Evolutionary conservation across 2,113 vertebrate species (phyloP).

Genomic region (Cyprinodon variegatus): DNA sequence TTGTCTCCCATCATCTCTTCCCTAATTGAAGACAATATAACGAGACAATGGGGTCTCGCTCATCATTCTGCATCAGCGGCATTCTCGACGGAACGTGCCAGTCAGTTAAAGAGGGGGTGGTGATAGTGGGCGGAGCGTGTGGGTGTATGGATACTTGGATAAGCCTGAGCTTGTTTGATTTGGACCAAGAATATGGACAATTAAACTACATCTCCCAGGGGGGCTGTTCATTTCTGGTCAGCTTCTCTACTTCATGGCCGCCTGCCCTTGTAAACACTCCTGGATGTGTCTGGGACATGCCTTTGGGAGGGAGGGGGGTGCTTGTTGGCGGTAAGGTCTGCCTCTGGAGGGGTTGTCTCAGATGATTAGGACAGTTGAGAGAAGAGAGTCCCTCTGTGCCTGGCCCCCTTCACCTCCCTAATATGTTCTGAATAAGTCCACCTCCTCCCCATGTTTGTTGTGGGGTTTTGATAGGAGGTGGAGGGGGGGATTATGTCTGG

Average conservation of each 20-base stretch:
- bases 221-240: conserved; percentile 74
- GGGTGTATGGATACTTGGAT: conserved; percentile 47
- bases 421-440: conserved; percentile 77
- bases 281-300: conserved; percentile 75
- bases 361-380: conserved; percentile 71
- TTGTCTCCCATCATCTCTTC: conserved; percentile 75
- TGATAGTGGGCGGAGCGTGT: conserved; percentile 8
- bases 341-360: conserved; percentile 66
- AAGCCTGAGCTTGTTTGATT: conserved; percentile 72
- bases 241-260: conserved; percentile 60
- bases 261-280: conserved; percentile 63
- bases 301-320: conserved; percentile 23
- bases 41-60: conserved; percentile 70
- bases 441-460: conserved; percentile 64
- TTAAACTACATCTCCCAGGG: conserved; percentile 70
- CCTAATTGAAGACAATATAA: conserved; percentile 78
- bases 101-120: conserved; percentile 56
- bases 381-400: conserved; percentile 71
- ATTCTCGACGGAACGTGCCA: conserved; percentile 69
- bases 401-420: conserved; percentile 77
- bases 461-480: conserved; percentile 48
- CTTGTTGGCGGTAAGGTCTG: conserved; percentile 41
- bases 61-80: conserved; percentile 70
- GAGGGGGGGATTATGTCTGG: conserved; percentile 66
- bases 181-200: conserved; percentile 74